Base-by-base conservation (phyloP, 1,140 invertebrate genomes). In the Ceratina calcarata region DNA sequence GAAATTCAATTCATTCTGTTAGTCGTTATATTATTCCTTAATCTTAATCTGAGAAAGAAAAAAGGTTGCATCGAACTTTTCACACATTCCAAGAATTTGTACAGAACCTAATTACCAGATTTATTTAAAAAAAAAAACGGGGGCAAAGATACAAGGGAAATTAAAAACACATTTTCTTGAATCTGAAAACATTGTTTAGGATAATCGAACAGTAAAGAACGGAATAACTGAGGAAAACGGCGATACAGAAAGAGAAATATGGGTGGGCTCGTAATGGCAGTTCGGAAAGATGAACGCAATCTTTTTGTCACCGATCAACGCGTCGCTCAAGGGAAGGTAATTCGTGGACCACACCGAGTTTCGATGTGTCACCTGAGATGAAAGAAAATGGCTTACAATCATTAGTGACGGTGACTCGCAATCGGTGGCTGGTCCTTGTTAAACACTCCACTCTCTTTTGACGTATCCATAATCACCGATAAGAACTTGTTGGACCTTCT, bases 381-480 rank as follows among this genome's bases (percentile, higher is more conserved):
- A 84, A 86, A 83, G 80, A 87, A 87, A 87, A 85, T 87, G 80
- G 86, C 75, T 83, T 61, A 69, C 80, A 75, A 87, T 87, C 86
- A 85, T 87, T 87, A 87, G 80, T 74, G 86, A 87, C 80, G 78
- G 83, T 87, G 86, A 87, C 86, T 87, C 80, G 86, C 76, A 69
- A 70, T 71, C 80, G 70, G 80, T 77, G 74, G 68, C 83, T 82
- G 86, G 83, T 84, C 85, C 86, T 87, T 77, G 82, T 87, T 87
- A 86, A 86, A 87, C 85, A 86, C 86, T 87, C 79, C 57, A 86
- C 85, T 75, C 71, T 64, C 85, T 87, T 86, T 86, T 86, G 62
- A 84, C 86, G 81, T 82, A 86, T 87, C 85, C 85, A 74, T 86
- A 87, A 87, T 87, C 85, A 86, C 85, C 85, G 85, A 87, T 87